A percentile compares a stretch with the other conserved stretches of the same genome.
Evolutionary conservation across 2,797 vertebrate genomes (phyloP).

Genomic region (Tapera naevia): DNA sequence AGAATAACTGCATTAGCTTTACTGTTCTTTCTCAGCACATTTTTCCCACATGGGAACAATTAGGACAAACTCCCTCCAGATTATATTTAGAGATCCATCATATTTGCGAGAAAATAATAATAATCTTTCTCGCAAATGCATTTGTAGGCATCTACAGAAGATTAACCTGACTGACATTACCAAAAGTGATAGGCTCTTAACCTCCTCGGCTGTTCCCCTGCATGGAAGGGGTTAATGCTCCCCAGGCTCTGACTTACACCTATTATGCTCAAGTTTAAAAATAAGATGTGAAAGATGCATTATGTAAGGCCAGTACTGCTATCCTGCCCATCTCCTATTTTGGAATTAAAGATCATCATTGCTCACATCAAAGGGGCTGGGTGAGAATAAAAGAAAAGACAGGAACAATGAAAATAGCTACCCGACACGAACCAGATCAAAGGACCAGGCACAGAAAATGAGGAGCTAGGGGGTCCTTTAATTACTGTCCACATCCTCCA

Average conservation of each 20-base stretch:
- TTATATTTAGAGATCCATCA: slow-evolving; percentile 73
- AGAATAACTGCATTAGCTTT: slow-evolving; percentile 55
- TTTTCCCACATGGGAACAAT: slow-evolving; percentile 78
- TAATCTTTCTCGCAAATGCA: neutral
- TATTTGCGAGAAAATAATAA: slow-evolving; percentile 45
- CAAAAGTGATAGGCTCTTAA: neutral
- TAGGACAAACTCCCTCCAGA: slow-evolving; percentile 77
- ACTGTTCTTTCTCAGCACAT: slow-evolving; percentile 73
- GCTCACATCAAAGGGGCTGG: slow-evolving; percentile 87
- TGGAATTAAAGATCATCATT: slow-evolving; percentile 90
- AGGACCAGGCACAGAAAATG: slow-evolving; percentile 86
- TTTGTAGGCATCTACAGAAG: slow-evolving; percentile 6
- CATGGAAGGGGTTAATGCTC: slow-evolving; percentile 32
- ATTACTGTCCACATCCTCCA: slow-evolving; percentile 93
- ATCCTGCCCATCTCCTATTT: slow-evolving; percentile 83
- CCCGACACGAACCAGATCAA: slow-evolving; percentile 93
- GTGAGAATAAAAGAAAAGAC: slow-evolving; percentile 80
- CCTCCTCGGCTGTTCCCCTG: neutral
- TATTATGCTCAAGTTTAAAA: slow-evolving; percentile 77
- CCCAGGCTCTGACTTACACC: slow-evolving; percentile 57
- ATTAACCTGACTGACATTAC: neutral
- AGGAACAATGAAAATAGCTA: slow-evolving; percentile 84
- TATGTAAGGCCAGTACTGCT: slow-evolving; percentile 75
- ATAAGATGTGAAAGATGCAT: slow-evolving; percentile 79
- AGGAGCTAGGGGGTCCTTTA: slow-evolving; percentile 92